These are phyloP conservation scores for Dipus sagitta DNA, from an alignment of 2,797 vertebrate species.

Conservation along the genomic window DNA sequence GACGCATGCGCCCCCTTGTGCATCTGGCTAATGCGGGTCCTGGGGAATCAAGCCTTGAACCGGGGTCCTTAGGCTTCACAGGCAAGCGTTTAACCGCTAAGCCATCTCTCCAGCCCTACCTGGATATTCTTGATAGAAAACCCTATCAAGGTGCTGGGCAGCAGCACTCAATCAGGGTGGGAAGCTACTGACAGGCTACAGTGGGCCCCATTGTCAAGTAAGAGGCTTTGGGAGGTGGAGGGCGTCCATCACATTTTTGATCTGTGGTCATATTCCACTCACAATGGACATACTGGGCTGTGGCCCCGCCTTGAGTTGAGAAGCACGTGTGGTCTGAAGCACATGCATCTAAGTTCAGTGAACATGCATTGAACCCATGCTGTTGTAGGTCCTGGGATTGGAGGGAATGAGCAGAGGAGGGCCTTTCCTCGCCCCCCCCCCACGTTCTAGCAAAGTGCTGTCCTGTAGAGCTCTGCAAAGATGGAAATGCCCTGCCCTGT, in stretches of 20 bases:
- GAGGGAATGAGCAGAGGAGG: not conserved
- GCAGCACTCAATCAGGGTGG: not conserved
- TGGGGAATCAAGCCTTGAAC: too few relatives aligned
- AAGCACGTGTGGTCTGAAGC: not conserved
- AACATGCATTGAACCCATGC: not conserved
- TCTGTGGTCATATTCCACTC: too few relatives aligned
- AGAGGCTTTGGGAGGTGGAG: not conserved
- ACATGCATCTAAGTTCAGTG: too few relatives aligned
- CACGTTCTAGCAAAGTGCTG: accelerated
- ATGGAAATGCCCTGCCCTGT: accelerated
- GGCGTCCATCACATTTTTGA: not conserved
- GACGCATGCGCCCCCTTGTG: too few relatives aligned
- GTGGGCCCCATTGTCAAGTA: too few relatives aligned
- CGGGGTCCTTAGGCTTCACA: too few relatives aligned
- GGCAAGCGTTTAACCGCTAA: too few relatives aligned
- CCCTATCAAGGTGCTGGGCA: not conserved
- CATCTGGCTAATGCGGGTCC: too few relatives aligned
- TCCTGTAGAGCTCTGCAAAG: not conserved
- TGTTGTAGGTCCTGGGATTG: accelerated
- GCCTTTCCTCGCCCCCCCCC: not conserved
- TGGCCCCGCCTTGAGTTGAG: not conserved
- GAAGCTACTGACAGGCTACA: not conserved
- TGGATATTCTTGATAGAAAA: not conserved
- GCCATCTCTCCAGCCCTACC: too few relatives aligned
- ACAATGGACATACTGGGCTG: not conserved